Evolutionary conservation across 1,140 invertebrate species (phyloP).

Genomic region (Hyposmocoma kahamanoa): DNA sequence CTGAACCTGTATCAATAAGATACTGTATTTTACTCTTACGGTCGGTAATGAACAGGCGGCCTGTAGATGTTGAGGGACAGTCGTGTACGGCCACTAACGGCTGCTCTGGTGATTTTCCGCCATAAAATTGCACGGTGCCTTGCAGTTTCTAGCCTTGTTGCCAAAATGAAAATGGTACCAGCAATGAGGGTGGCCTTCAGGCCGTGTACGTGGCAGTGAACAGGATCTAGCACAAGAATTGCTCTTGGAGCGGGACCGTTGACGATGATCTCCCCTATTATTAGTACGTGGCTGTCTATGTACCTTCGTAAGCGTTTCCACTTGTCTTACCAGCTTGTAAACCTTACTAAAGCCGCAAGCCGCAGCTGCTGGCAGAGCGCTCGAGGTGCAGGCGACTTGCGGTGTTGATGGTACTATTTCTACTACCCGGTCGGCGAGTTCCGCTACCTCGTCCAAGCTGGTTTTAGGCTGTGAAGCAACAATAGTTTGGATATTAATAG

Average conservation of each 20-base stretch:
- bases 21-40: too few relatives aligned
- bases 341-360: not conserved
- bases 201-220: not conserved
- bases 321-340: not conserved
- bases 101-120: too few relatives aligned
- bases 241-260: not conserved
- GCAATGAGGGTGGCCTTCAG: not conserved
- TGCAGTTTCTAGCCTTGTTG: not conserved
- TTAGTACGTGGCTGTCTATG: not conserved
- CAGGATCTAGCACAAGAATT: not conserved
- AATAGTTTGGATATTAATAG: not conserved
- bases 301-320: not conserved
- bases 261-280: not conserved
- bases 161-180: slow-evolving; percentile 1
- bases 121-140: not conserved
- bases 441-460: not conserved
- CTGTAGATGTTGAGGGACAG: too few relatives aligned
- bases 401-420: not conserved
- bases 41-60: too few relatives aligned
- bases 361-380: not conserved
- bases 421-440: slow-evolving; percentile 3
- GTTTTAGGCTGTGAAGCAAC: not conserved
- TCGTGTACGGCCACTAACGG: too few relatives aligned
- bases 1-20: too few relatives aligned
- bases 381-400: not conserved